A percentile compares a stretch with the other conserved stretches of the same genome.
Conservation (phyloP, 2,888 invertebrate genomes). For the Drosophila quinaria region DNA sequence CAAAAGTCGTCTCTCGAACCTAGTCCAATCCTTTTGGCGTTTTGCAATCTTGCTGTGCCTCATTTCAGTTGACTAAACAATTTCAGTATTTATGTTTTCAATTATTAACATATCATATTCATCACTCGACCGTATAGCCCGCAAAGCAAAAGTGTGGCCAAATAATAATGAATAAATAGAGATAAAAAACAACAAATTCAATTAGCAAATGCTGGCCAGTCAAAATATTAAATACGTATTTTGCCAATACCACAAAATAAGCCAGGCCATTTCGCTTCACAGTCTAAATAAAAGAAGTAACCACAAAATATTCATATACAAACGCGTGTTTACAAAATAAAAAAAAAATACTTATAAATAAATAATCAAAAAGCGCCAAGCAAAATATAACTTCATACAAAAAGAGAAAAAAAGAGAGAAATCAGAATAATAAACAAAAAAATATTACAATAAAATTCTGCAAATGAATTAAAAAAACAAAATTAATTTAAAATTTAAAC, state of each 20-base stretch:
- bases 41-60: conserved; percentile 12
- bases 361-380: conserved; percentile 9
- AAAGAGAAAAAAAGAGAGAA: conserved; percentile 25
- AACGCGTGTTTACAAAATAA: conserved; percentile 1
- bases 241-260: conserved; percentile 34
- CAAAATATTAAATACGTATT: conserved; percentile 50
- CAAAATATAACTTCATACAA: conserved; percentile 10
- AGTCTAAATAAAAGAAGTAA: conserved; percentile 36
- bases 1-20: not conserved
- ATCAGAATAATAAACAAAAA: conserved; percentile 23
- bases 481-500: conserved; percentile 34
- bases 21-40: not conserved
- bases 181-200: conserved; percentile 32
- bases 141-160: conserved; percentile 23
- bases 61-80: conserved; percentile 25
- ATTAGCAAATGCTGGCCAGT: conserved; percentile 65
- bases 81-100: conserved; percentile 11
- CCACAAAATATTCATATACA: conserved; percentile 9
- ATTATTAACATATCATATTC: conserved; percentile 12
- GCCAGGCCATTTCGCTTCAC: conserved; percentile 28
- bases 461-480: conserved; percentile 18
- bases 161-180: conserved; percentile 10
- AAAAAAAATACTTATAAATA: conserved; percentile 6
- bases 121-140: conserved; percentile 9
- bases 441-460: conserved; percentile 9